Evolutionary conservation across 2,888 invertebrate genomes (phyloP), one percentile per base, ranked within the genome.

Genomic region (Iselma pallidipennis): DNA sequence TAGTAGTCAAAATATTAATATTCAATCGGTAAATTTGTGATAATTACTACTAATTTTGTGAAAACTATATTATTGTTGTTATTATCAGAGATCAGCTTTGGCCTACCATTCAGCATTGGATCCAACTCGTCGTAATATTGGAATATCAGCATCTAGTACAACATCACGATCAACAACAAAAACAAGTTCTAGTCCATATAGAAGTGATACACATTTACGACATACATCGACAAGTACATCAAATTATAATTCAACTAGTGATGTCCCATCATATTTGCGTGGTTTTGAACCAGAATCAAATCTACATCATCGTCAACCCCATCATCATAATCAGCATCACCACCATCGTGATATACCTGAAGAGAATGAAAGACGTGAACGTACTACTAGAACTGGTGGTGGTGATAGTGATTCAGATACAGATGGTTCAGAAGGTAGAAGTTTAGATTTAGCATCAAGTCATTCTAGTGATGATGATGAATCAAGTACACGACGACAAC

Each of bases 161-260:
- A 97, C 97, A 0, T 96, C 95, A 1, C 85, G 95, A 66, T 96
- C 96, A 28, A 96, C 96, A 0, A 95, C 94, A 52, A 97, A 96
- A 81, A 96, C 96, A 12, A 92, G 94, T 73, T 95, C 95, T 26
- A 95, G 95, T 80, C 95, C 95, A 9, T 96, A 96, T 77, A 87
- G 91, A 71, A 93, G 94, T 76, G 94, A 94, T 72, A 90, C 91
- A 0, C 94, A 94, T 72, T 82, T 94, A 12, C 85, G 94, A 0
- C 91, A 94, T 77, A 93, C 92, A 0, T 91, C 91, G 28, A 94
- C 93, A 0, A 93, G 93, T 0, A 94, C 94, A 0, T 94, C 93
- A 1, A 94, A 94, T 82, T 94, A 94, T 81, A 94, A 94, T 76
- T 90, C 90, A 1, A 89, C 89, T 0, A 90, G 91, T 72, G 91